These are phyloP conservation scores for Archocentrus centrarchus DNA, from an alignment of 2,113 vertebrate genomes.

Conservation along the genomic window DNA sequence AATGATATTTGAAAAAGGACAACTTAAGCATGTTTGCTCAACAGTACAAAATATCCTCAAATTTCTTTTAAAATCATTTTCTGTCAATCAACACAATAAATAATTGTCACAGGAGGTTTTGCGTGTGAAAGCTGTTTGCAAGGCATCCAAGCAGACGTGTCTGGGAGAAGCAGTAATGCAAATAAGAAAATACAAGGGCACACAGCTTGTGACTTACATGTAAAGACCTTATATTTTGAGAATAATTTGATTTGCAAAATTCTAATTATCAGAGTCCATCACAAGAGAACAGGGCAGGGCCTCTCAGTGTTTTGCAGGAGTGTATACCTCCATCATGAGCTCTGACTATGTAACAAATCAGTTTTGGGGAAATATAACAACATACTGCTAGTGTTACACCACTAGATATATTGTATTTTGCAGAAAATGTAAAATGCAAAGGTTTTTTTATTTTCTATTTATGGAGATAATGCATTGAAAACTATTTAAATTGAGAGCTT, in stretches of 20 bases:
- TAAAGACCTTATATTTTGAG: background rate
- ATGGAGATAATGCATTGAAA: background rate
- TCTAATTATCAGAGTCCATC: background rate
- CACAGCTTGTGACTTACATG: background rate
- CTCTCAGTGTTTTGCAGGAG: background rate
- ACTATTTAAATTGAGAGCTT: background rate
- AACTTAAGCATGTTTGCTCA: too few species aligned
- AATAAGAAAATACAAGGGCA: background rate
- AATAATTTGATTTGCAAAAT: constrained; percentile 2
- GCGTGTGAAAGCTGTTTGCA: too few species aligned
- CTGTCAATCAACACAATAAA: too few species aligned
- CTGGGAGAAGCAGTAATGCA: background rate
- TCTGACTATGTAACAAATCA: background rate
- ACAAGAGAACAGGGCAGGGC: background rate
- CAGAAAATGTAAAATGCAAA: background rate
- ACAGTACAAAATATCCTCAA: too few species aligned
- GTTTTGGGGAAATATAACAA: background rate
- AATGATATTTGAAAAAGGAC: too few species aligned
- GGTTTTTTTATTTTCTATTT: background rate
- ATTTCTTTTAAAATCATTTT: too few species aligned
- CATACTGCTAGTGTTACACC: background rate
- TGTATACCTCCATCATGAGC: background rate
- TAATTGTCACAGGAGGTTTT: too few species aligned
- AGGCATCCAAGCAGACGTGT: too few species aligned
- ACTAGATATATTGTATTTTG: background rate